phyloP scores from a whole-genome alignment of 2,888 invertebrate species.

The Thelaira solivaga region DNA sequence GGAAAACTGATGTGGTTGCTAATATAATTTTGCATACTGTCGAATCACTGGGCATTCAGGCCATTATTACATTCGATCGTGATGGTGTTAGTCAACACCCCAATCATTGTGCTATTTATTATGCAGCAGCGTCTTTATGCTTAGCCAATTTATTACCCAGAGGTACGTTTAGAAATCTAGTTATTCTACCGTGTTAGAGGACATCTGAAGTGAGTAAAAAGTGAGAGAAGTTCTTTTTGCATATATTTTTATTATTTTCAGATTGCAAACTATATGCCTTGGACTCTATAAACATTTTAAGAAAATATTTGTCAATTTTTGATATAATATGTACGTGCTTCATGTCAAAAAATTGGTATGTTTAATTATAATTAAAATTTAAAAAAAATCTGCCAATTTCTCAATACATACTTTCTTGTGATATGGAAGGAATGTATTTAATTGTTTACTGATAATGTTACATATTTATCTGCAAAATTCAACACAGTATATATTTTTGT shows the following conservation, averaged over 20 bases:
- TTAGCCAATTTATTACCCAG: slow-evolving; percentile 85
- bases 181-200: no score
- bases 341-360: slow-evolving; percentile 86
- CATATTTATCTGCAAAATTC: no score
- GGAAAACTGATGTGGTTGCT: slow-evolving; percentile 84
- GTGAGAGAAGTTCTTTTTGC: no score
- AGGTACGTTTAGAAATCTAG: slow-evolving; percentile 79
- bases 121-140: slow-evolving; percentile 87
- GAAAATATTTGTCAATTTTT: slow-evolving; percentile 90
- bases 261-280: slow-evolving; percentile 90
- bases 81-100: slow-evolving; percentile 94
- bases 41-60: slow-evolving; percentile 86
- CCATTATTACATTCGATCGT: slow-evolving; percentile 95
- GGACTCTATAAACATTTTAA: slow-evolving; percentile 89
- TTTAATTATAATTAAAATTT: slow-evolving; percentile 38
- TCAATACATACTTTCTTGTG: no score
- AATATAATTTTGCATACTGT: slow-evolving; percentile 82
- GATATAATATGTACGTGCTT: slow-evolving; percentile 90
- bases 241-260: slow-evolving; percentile 71
- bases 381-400: no score
- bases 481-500: no score
- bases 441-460: no score
- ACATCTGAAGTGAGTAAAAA: no score
- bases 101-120: slow-evolving; percentile 93
- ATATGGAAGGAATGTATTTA: no score